A percentile compares a stretch with the other conserved stretches of the same genome.
Conservation (phyloP, 2,113 vertebrate species). For the Nycticorax nycticorax region DNA sequence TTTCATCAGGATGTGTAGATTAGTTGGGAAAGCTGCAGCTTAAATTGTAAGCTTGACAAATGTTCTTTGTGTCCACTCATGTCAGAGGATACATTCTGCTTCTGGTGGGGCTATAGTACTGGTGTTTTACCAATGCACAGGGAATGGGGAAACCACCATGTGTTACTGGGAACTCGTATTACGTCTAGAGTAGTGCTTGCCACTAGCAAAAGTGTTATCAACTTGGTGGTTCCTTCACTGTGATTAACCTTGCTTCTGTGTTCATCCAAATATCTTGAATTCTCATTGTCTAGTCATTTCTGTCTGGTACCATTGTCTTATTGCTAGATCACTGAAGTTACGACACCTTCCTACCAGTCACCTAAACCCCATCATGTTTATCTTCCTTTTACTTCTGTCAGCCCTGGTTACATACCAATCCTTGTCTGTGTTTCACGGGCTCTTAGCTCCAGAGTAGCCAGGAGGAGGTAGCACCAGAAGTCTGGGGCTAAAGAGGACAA, state of each 20-base stretch:
- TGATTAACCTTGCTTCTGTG: not conserved
- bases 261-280: not conserved
- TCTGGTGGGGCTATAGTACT: not conserved
- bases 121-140: not conserved
- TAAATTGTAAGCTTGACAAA: not conserved
- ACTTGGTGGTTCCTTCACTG: not conserved
- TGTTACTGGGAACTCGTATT: not conserved
- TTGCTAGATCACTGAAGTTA: not conserved
- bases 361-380: not conserved
- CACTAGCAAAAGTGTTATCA: not conserved
- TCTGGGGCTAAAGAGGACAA: not conserved
- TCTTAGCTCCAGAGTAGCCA: not conserved
- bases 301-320: not conserved
- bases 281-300: not conserved
- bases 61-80: not conserved
- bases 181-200: not conserved
- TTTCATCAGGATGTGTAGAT: not conserved
- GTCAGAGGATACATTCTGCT: not conserved
- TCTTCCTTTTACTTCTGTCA: not conserved
- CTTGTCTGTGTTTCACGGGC: not conserved
- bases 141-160: not conserved
- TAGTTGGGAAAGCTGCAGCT: not conserved
- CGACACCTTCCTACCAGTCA: not conserved
- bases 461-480: not conserved
- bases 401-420: not conserved